These are phyloP conservation scores for Drosophila hamatofila DNA, from an alignment of 2,888 invertebrate genomes.

Conservation along the genomic window DNA sequence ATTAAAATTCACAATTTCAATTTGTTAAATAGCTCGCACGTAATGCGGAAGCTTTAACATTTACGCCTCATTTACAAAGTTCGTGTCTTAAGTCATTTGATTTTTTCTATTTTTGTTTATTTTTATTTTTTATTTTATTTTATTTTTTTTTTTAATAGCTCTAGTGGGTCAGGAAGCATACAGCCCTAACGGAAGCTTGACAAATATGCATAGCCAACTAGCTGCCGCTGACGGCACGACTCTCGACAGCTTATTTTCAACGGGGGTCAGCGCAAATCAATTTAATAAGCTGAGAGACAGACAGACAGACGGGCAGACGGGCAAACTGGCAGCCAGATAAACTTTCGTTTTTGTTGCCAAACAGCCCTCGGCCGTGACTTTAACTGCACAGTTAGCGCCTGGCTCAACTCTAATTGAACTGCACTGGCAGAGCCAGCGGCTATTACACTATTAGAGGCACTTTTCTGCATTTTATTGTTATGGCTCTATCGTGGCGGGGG, in stretches of 20 bases:
- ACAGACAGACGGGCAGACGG: too few species aligned
- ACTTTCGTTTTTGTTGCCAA: slow-evolving; percentile 66
- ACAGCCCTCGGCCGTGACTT: slow-evolving; percentile 60
- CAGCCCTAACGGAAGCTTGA: slow-evolving; percentile 57
- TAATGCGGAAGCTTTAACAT: slow-evolving; percentile 59
- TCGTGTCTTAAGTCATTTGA: slow-evolving; percentile 72
- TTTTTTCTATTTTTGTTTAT: slow-evolving; percentile 12
- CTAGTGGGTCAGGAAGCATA: slow-evolving; percentile 62
- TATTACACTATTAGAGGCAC: slow-evolving; percentile 57
- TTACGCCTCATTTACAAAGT: slow-evolving; percentile 52
- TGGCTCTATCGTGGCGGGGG: slow-evolving; percentile 52
- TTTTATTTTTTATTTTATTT: background rate
- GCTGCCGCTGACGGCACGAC: slow-evolving; percentile 8
- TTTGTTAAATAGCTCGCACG: slow-evolving; percentile 54
- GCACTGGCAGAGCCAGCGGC: slow-evolving; percentile 20
- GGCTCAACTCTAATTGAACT: slow-evolving; percentile 29
- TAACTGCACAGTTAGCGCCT: slow-evolving; percentile 57
- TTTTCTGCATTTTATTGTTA: slow-evolving; percentile 65
- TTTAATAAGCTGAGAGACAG: slow-evolving; percentile 29
- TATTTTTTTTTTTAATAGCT: slow-evolving; percentile 4
- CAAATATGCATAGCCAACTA: slow-evolving; percentile 41
- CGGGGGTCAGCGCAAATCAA: slow-evolving; percentile 48
- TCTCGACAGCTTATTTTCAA: background rate
- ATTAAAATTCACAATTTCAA: slow-evolving; percentile 39
- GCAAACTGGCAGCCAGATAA: too few species aligned